A percentile compares a stretch with the other conserved stretches of the same genome.
phyloP scores from a whole-genome alignment of 1,140 invertebrate species.

The Harpegnathos saltator region DNA sequence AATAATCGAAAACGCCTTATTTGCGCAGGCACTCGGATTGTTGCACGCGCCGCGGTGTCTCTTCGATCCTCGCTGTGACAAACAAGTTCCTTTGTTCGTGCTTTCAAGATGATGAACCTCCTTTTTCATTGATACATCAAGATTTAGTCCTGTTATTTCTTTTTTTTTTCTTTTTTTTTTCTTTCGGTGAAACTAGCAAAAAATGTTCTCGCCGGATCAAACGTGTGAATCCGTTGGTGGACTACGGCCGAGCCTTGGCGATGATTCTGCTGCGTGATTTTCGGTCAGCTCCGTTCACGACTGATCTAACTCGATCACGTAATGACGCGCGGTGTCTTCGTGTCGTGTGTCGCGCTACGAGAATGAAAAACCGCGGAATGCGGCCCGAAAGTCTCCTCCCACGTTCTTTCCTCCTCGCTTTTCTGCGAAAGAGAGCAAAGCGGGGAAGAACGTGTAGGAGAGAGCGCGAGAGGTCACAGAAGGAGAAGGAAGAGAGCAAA shows the following conservation, averaged over 20 bases:
- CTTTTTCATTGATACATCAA: neutral
- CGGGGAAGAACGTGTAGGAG: neutral
- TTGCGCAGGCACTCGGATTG: neutral
- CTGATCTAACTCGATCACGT: slow-evolving; percentile 9
- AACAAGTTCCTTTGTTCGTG: neutral
- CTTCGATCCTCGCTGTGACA: neutral
- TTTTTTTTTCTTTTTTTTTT: too few relatives aligned
- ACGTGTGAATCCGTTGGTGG: neutral
- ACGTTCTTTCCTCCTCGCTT: slow-evolving; percentile 42
- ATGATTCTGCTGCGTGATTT: neutral
- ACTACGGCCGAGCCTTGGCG: neutral
- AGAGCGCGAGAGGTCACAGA: slow-evolving; percentile 20
- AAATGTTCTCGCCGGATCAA: neutral
- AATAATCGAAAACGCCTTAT: slow-evolving; percentile 44
- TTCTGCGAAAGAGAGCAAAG: slow-evolving; percentile 59
- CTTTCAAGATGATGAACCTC: neutral
- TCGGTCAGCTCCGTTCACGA: neutral
- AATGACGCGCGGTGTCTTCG: neutral
- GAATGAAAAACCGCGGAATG: slow-evolving; percentile 21
- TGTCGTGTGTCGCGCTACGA: neutral
- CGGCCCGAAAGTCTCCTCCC: slow-evolving; percentile 35
- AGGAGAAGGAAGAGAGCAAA: neutral
- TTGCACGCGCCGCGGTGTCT: neutral
- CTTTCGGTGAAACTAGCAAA: neutral
- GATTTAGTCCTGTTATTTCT: too few relatives aligned